Evolutionary conservation across 2,113 vertebrate genomes (phyloP).

Genomic region (Pedetes capensis): DNA sequence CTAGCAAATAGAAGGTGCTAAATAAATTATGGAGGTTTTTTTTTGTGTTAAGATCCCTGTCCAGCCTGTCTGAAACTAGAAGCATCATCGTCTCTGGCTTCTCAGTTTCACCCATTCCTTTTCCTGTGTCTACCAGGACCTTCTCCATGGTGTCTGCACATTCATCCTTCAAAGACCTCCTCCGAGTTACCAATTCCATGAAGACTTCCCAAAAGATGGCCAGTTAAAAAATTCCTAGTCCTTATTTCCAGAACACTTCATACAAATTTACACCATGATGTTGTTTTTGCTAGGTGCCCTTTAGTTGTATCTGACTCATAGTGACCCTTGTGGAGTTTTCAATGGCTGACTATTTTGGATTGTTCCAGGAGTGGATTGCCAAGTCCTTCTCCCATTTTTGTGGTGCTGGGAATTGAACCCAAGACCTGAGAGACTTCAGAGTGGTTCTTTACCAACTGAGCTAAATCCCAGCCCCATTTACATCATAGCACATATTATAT

Average conservation of each 20-base stretch:
- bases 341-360: no score
- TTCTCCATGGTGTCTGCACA: neutral
- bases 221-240: neutral
- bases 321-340: no score
- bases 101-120: neutral
- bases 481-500: no score
- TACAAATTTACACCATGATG: neutral
- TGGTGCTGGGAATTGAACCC: no score
- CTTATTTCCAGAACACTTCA: neutral
- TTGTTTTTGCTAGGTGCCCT: no score
- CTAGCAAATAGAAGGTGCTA: neutral
- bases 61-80: neutral
- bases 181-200: neutral
- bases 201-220: neutral
- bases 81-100: neutral
- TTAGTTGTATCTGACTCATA: no score
- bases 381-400: no score
- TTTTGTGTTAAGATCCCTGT: neutral
- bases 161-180: neutral
- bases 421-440: no score
- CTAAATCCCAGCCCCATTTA: no score
- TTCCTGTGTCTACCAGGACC: neutral
- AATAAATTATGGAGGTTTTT: neutral
- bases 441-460: no score
- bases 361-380: no score